phyloP scores from a whole-genome alignment of 2,113 vertebrate genomes.

The Petroica traversi region DNA sequence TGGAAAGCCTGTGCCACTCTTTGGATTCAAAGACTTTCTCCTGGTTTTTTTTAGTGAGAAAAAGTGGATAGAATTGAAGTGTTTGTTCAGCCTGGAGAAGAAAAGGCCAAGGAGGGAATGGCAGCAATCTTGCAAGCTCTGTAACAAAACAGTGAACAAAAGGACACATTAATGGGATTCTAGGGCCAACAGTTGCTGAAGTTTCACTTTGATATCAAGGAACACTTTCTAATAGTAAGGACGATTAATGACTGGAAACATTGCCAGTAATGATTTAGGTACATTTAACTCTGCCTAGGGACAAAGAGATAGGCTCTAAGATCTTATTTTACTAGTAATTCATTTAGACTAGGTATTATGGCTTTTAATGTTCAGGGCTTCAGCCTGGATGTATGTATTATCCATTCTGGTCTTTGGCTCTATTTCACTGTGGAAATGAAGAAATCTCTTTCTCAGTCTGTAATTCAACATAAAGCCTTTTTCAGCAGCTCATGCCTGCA shows the following conservation, averaged over 20 bases:
- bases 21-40: background rate
- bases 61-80: background rate
- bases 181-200: background rate
- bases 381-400: background rate
- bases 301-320: background rate
- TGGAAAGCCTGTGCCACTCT: background rate
- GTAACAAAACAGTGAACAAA: background rate
- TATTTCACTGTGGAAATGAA: background rate
- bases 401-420: background rate
- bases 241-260: background rate
- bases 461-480: background rate
- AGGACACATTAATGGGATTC: background rate
- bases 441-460: background rate
- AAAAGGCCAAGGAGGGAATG: background rate
- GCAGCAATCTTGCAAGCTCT: background rate
- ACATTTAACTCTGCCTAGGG: background rate
- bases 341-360: background rate
- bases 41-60: background rate
- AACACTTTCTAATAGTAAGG: background rate
- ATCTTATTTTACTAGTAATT: background rate
- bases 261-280: background rate
- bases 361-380: background rate
- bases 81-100: background rate
- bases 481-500: background rate
- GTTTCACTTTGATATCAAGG: background rate